These are phyloP conservation scores for Prosopocoilus inquinatus DNA, from an alignment of 2,888 invertebrate species.

Conservation along the genomic window DNA sequence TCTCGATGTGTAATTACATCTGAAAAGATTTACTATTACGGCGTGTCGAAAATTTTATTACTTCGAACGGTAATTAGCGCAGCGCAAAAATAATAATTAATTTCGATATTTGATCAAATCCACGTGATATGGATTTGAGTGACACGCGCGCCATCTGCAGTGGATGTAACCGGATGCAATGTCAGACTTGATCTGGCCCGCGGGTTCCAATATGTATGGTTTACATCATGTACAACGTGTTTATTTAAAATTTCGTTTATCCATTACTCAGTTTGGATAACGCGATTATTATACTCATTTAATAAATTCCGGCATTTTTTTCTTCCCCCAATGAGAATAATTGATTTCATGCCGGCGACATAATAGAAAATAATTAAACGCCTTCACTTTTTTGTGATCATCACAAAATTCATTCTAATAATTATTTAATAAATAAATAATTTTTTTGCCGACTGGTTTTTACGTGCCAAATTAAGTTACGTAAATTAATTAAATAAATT, in stretches of 20 bases:
- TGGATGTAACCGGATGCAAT: constrained; percentile 39
- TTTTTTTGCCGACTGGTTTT: too few relatives aligned
- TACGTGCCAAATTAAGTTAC: too few relatives aligned
- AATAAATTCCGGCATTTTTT: not conserved
- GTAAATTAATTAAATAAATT: too few relatives aligned
- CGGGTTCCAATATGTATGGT: constrained; percentile 37
- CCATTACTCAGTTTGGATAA: constrained; percentile 15
- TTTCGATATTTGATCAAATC: constrained; percentile 30
- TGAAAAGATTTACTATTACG: too few relatives aligned
- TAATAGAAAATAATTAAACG: too few relatives aligned
- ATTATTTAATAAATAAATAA: too few relatives aligned
- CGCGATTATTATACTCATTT: constrained; percentile 2
- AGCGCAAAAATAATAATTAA: not conserved
- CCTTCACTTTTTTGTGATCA: too few relatives aligned
- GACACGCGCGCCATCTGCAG: constrained; percentile 38
- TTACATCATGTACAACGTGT: constrained; percentile 33
- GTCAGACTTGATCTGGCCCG: constrained; percentile 40
- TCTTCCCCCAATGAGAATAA: too few relatives aligned
- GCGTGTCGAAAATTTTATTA: not conserved
- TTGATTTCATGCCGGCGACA: too few relatives aligned
- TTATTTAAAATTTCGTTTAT: constrained; percentile 35
- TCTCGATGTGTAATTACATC: too few relatives aligned
- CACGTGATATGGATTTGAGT: constrained; percentile 32
- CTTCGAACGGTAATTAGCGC: not conserved
- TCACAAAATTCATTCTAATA: too few relatives aligned